These are phyloP conservation scores for Oxyteleia sp. DNA, from an alignment of 2,888 invertebrate species.

Conservation along the genomic window DNA sequence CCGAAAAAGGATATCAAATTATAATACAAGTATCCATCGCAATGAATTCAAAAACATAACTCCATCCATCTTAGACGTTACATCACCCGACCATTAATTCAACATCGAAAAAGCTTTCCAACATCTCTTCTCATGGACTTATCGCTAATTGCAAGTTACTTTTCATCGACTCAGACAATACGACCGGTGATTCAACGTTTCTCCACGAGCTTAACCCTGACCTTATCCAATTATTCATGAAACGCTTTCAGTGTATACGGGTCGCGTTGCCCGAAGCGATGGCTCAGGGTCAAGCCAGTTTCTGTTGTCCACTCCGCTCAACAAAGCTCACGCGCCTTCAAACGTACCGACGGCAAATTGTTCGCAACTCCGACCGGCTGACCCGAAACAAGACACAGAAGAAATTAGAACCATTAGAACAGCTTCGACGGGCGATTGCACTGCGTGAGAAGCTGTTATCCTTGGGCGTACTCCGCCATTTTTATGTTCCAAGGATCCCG, in stretches of 20 bases:
- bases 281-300: conserved; percentile 77
- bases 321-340: conserved; percentile 25
- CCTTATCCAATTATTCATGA: conserved; percentile 77
- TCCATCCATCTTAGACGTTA: conserved; percentile 1
- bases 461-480: conserved; percentile 76
- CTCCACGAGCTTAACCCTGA: conserved; percentile 76
- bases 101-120: conserved; percentile 1
- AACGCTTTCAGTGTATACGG: conserved; percentile 53
- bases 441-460: conserved; percentile 75
- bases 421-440: neutral
- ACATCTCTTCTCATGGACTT: conserved; percentile 11
- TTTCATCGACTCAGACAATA: conserved; percentile 36
- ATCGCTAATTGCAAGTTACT: conserved; percentile 55
- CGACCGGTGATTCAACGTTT: conserved; percentile 48
- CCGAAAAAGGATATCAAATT: conserved; percentile 10
- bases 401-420: conserved; percentile 62
- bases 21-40: neutral
- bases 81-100: conserved; percentile 42
- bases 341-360: conserved; percentile 28
- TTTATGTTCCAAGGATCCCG: conserved; percentile 75
- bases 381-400: conserved; percentile 18
- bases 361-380: neutral
- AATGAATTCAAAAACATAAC: neutral
- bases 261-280: conserved; percentile 76
- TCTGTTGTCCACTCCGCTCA: conserved; percentile 44